These are phyloP conservation scores for Tringa solitaria DNA, from an alignment of 2,113 vertebrate genomes.

Conservation along the genomic window DNA sequence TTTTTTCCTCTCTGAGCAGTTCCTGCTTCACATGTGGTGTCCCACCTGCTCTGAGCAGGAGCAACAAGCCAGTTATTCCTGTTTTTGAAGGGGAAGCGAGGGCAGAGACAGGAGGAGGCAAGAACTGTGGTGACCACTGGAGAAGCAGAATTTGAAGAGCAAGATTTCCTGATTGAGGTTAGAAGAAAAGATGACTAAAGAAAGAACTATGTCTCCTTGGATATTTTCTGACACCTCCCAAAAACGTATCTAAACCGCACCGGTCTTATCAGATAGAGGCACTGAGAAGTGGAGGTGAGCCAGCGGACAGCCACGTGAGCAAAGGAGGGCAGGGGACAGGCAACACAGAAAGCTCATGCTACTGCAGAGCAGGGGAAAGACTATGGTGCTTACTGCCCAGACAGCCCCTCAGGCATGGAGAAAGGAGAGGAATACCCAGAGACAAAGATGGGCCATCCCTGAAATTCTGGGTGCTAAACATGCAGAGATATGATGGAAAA, in stretches of 20 bases:
- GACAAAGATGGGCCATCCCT: background rate
- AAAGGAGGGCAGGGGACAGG: background rate
- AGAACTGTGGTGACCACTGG: background rate
- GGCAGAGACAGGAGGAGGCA: background rate
- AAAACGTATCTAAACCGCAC: background rate
- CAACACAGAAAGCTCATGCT: background rate
- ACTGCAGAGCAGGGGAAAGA: background rate
- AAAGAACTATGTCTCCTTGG: background rate
- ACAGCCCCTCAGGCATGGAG: background rate
- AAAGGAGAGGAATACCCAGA: background rate
- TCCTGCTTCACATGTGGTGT: background rate
- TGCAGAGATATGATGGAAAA: background rate
- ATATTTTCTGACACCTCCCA: background rate
- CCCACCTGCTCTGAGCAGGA: background rate
- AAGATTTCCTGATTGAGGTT: background rate
- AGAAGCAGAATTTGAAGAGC: slow-evolving; percentile 20
- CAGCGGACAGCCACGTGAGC: background rate
- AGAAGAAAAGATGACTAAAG: background rate
- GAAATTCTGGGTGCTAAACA: background rate
- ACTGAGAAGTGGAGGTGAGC: slow-evolving; percentile 7
- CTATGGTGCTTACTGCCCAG: background rate
- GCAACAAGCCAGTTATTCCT: slow-evolving; percentile 31
- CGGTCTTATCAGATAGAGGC: background rate
- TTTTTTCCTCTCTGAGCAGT: background rate
- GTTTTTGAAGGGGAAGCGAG: slow-evolving; percentile 34